Evolutionary conservation across 2,888 invertebrate genomes (phyloP), one percentile per base, ranked within the genome.

Genomic region (Pseudolycoriella hygida): DNA sequence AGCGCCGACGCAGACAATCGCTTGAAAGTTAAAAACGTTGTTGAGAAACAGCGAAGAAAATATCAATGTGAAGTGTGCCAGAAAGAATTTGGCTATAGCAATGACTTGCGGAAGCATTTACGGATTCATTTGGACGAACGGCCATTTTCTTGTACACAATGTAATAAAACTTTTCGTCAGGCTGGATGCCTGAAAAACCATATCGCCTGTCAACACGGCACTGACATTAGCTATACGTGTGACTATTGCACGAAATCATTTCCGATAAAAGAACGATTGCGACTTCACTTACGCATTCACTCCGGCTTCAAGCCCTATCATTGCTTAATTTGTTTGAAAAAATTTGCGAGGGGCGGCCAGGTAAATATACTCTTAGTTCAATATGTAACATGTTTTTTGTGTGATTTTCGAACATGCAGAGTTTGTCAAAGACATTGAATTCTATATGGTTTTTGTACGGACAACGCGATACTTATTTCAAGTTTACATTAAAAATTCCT

Each of bases 171-270:
- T 37, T 83, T 80, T 57, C 67, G 75, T 1, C 78, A 77, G 53
- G 71, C 72, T 42, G 71, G 75, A 19, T 77, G 75, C 47, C 62
- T 81, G 42, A 71, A 74, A 53, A 74, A 74, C 53, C 84, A 84
- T 50, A 59, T 60, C 25, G 64, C 58, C 38, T 58, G 60, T 31
- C 59, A 59, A 3, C 66, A 66, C 49, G 59, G 58, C 44, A 58
- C 55, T 12, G 55, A 59, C 34, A 57, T 57, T 5, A 55, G 74
- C 19, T 83, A 73, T 59, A 69, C 75, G 42, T 88, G 88, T 58
- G 67, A 76, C 54, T 73, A 79, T 51, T 88, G 88, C 59, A 72
- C 76, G 43, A 83, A 82, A 57, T 72, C 74, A 30, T 88, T 87
- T 59, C 74, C 80, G 0, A 66, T 82, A 12, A 80, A 86, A 60